Conservation (phyloP, 2,797 vertebrate genomes). For the Eutrigla gurnardus region DNA sequence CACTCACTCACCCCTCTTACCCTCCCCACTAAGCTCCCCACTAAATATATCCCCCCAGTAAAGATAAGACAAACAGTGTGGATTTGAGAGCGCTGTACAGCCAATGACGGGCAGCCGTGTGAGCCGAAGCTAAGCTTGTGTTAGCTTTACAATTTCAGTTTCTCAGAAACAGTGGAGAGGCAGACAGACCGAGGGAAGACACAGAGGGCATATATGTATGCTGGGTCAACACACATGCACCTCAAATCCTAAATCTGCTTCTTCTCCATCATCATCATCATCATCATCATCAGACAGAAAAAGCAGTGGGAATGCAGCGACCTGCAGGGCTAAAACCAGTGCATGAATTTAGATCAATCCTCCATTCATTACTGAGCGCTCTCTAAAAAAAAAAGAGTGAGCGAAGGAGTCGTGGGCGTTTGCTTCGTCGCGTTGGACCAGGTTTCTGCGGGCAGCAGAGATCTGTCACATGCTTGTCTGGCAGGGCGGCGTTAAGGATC, state of each 20-base stretch:
- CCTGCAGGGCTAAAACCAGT: conserved; percentile 12
- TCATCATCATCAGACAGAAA: conserved; percentile 18
- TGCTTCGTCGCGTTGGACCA: conserved; percentile 45
- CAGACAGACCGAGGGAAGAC: conserved; percentile 8
- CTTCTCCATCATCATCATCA: conserved; percentile 18
- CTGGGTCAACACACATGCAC: conserved; percentile 22
- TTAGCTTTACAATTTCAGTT: conserved; percentile 78
- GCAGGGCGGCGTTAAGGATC: conserved; percentile 31
- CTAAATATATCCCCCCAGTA: conserved; percentile 89
- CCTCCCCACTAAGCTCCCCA: conserved; percentile 81
- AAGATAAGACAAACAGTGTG: conserved; percentile 87
- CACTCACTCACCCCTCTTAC: conserved; percentile 29
- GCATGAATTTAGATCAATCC: conserved; percentile 38
- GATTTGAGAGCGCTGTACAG: conserved; percentile 82
- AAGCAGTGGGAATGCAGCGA: not conserved
- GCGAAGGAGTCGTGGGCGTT: conserved; percentile 24
- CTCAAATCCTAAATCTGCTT: conserved; percentile 21
- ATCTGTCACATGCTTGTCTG: conserved; percentile 42
- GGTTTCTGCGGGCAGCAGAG: conserved; percentile 37
- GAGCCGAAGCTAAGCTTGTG: conserved; percentile 78
- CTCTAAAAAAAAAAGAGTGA: not conserved
- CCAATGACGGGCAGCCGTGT: conserved; percentile 79
- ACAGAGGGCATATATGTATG: conserved; percentile 7
- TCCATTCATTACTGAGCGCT: conserved; percentile 20
- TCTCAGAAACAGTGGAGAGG: conserved; percentile 66